A percentile compares a stretch with the other conserved stretches of the same genome.
phyloP scores from a whole-genome alignment of 2,797 vertebrate species.

The Tenualosa ilisha region DNA sequence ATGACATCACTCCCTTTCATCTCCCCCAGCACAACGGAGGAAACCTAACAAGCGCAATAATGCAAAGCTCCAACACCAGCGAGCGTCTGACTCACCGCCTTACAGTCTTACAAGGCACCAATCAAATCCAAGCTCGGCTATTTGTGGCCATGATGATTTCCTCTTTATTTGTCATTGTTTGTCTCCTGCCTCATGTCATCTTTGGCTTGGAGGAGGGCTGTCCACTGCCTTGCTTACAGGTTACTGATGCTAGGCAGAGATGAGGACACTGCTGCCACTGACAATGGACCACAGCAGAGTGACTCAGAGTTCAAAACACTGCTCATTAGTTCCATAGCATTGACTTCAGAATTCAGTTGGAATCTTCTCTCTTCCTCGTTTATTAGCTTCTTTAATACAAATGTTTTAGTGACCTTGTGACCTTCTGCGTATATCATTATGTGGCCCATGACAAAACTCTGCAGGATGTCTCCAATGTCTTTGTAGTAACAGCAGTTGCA shows the following conservation, averaged over 20 bases:
- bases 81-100: conserved; percentile 32
- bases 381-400: not conserved
- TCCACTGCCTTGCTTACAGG: not conserved
- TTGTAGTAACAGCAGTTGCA: not conserved
- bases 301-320: not conserved
- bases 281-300: not conserved
- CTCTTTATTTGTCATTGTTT: conserved; percentile 5
- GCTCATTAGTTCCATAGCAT: not conserved
- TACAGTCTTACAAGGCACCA: conserved; percentile 8
- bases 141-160: conserved; percentile 21
- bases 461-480: not conserved
- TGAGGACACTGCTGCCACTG: not conserved
- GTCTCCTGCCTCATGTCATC: not conserved
- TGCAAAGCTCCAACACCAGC: conserved; percentile 27
- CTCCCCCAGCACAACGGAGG: conserved; percentile 33
- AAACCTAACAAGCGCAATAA: conserved; percentile 39
- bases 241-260: not conserved
- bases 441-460: not conserved
- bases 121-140: conserved; percentile 34
- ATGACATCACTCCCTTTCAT: conserved; percentile 47
- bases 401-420: not conserved
- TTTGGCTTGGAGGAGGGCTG: not conserved
- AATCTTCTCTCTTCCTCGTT: not conserved
- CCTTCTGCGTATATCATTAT: not conserved
- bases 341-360: not conserved